phyloP scores from a whole-genome alignment of 2,797 vertebrate species.

The Cichlasoma orientale region DNA sequence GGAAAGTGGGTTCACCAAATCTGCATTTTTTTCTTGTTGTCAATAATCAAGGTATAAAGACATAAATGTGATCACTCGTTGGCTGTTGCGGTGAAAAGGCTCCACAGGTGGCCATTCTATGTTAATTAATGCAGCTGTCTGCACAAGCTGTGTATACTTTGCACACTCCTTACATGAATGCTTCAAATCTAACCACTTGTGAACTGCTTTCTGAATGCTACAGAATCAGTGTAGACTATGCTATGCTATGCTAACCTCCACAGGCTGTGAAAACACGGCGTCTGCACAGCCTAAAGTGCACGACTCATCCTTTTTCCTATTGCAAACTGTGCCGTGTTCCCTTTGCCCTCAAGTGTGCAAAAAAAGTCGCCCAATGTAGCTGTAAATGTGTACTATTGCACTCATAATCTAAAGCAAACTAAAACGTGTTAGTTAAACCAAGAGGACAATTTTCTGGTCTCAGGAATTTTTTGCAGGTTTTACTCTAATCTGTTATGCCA shows the following conservation, averaged over 20 bases:
- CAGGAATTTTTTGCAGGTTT: not conserved
- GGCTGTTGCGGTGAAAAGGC: not conserved
- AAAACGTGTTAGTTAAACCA: not conserved
- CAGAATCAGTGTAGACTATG: not conserved
- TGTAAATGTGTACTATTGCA: not conserved
- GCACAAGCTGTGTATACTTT: not conserved
- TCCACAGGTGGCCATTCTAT: not conserved
- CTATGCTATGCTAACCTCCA: not conserved
- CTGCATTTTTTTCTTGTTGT: no score
- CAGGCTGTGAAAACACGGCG: not conserved
- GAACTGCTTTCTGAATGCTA: not conserved
- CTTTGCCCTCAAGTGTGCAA: not conserved
- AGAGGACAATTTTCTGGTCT: not conserved
- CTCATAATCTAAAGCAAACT: not conserved
- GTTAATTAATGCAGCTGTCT: not conserved
- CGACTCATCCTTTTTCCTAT: not conserved
- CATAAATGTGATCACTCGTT: not conserved
- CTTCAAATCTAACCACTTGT: not conserved
- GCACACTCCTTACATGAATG: not conserved
- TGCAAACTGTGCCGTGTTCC: not conserved
- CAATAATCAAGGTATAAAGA: not conserved
- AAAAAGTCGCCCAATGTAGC: not conserved
- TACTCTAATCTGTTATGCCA: not conserved
- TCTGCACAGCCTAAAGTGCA: not conserved
- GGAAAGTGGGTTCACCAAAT: no score